phyloP scores from a whole-genome alignment of 2,797 vertebrate genomes.

The Philypnodon macrostomus region DNA sequence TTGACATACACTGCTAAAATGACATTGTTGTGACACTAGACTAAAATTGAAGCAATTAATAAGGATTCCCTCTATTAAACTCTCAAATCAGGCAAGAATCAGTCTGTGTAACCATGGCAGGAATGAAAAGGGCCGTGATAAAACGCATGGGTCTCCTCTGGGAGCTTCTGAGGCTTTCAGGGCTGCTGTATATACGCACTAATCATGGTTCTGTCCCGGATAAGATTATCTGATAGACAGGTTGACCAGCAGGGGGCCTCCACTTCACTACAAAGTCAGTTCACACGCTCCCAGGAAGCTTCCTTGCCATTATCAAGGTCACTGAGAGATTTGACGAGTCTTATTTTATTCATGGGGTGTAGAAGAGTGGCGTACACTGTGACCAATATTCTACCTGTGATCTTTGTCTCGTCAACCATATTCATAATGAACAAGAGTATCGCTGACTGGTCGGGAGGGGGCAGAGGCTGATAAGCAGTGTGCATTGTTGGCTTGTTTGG shows the following conservation, averaged over 20 bases:
- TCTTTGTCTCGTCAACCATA: constrained; percentile 15
- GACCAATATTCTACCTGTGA: constrained; percentile 21
- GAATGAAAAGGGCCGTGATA: constrained; percentile 33
- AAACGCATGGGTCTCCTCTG: constrained; percentile 27
- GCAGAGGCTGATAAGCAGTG: constrained; percentile 50
- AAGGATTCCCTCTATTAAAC: constrained; percentile 40
- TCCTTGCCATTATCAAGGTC: constrained; percentile 56
- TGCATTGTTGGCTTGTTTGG: no score
- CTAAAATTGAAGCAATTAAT: constrained; percentile 52
- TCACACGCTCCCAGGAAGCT: constrained; percentile 34
- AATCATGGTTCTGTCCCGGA: constrained; percentile 35
- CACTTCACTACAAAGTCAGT: constrained; percentile 47
- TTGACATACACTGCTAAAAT: constrained; percentile 30
- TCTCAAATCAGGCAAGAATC: constrained; percentile 46
- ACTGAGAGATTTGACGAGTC: constrained; percentile 22
- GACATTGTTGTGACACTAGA: constrained; percentile 36
- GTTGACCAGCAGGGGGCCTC: constrained; percentile 52
- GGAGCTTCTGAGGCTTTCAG: constrained; percentile 28
- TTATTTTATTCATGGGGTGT: constrained; percentile 45
- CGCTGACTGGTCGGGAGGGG: constrained; percentile 32
- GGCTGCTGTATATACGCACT: no score
- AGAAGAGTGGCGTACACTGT: constrained; percentile 20
- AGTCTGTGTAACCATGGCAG: constrained; percentile 20
- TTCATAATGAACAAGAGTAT: constrained; percentile 54
- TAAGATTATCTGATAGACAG: constrained; percentile 57